Evolutionary conservation across 2,113 vertebrate genomes (phyloP).

Genomic region (Heterotilapia buettikoferi): DNA sequence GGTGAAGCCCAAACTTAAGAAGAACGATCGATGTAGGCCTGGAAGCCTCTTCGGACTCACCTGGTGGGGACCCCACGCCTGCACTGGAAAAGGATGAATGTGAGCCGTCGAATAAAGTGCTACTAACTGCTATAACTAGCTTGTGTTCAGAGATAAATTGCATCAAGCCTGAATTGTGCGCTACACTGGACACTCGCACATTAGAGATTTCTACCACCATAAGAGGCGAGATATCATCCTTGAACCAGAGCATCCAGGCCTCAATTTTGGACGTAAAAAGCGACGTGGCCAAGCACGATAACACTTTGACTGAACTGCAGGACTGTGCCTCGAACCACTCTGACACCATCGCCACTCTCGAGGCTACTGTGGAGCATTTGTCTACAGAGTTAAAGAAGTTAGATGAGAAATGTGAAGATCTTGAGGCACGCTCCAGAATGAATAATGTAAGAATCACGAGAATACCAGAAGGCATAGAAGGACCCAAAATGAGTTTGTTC

Average conservation of each 20-base stretch:
- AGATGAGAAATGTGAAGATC: accelerated
- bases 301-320: too few relatives aligned
- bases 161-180: background rate
- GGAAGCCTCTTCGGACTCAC: background rate
- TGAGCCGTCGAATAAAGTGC: background rate
- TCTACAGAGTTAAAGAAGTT: background rate
- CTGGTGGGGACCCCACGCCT: background rate
- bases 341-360: background rate
- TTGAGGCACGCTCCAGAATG: background rate
- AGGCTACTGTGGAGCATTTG: background rate
- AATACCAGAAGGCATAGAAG: background rate
- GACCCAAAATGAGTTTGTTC: background rate
- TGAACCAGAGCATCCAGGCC: accelerated
- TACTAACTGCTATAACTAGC: background rate
- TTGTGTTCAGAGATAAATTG: background rate
- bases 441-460: background rate
- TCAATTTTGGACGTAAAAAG: background rate
- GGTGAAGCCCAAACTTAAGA: background rate
- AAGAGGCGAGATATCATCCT: background rate
- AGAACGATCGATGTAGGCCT: background rate
- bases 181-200: accelerated
- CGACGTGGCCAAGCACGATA: background rate
- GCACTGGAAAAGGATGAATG: background rate
- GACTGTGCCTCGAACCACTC: background rate
- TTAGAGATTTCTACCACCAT: background rate